phyloP scores from a whole-genome alignment of 2,888 invertebrate genomes.

The Oligia latruncula region DNA sequence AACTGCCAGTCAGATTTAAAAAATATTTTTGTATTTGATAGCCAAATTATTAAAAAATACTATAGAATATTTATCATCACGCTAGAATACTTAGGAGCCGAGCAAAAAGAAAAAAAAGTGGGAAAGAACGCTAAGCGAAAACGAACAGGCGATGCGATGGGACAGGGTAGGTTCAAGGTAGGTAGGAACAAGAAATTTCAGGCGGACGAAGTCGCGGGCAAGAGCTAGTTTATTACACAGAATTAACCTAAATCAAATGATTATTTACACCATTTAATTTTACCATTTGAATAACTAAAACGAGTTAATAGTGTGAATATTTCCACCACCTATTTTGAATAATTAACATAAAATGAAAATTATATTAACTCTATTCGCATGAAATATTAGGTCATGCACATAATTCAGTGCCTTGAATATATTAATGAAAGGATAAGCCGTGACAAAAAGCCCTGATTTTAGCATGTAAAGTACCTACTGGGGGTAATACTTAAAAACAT shows the following conservation, averaged over 20 bases:
- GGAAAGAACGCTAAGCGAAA: neutral
- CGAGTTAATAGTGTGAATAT: conserved; percentile 35
- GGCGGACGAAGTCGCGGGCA: neutral
- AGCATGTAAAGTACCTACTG: conserved; percentile 12
- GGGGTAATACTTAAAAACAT: conserved; percentile 12
- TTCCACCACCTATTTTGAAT: conserved; percentile 34
- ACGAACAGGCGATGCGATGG: neutral
- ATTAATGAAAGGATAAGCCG: conserved; percentile 58
- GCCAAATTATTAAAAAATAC: neutral
- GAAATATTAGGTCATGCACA: conserved; percentile 44
- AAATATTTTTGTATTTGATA: neutral
- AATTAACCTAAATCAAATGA: neutral
- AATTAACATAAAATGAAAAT: conserved; percentile 53
- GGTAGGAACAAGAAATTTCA: neutral
- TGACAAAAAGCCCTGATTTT: conserved; percentile 36
- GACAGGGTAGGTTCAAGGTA: neutral
- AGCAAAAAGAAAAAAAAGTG: neutral
- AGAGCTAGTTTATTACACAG: neutral
- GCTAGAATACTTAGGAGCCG: neutral
- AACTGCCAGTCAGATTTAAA: neutral
- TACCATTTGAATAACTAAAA: conserved; percentile 27
- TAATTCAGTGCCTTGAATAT: conserved; percentile 51
- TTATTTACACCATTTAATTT: conserved; percentile 1
- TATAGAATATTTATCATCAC: neutral
- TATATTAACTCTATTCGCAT: conserved; percentile 27